A percentile compares a stretch with the other conserved stretches of the same genome.
Evolutionary conservation across 2,113 vertebrate genomes (phyloP).

Genomic region (Himantopus leucocephalus): DNA sequence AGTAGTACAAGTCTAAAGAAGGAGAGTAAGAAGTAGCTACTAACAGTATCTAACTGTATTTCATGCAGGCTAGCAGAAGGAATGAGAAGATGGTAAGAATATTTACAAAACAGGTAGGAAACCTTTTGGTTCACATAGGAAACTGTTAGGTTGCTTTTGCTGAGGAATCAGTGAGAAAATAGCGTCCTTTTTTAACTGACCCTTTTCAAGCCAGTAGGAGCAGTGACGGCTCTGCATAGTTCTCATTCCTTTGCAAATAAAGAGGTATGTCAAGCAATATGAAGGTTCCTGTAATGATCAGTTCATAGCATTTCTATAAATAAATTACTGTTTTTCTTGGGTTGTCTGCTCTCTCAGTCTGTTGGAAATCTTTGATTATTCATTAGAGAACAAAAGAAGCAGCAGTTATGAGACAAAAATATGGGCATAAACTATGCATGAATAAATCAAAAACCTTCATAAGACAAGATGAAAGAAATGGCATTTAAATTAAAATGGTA

Average conservation of each 20-base stretch:
- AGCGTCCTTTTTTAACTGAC: background rate
- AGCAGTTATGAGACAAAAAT: background rate
- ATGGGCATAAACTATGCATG: background rate
- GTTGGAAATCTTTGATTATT: background rate
- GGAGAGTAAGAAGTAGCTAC: background rate
- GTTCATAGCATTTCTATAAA: background rate
- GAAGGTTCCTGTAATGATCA: background rate
- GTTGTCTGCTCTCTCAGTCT: background rate
- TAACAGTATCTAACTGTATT: background rate
- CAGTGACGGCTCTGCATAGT: background rate
- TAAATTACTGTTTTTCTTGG: background rate
- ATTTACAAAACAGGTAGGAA: background rate
- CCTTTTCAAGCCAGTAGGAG: background rate
- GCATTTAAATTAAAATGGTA: background rate
- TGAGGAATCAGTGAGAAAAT: background rate
- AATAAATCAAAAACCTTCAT: background rate
- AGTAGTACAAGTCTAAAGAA: background rate
- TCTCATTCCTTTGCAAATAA: background rate
- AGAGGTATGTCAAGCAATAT: background rate
- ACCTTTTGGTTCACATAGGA: background rate
- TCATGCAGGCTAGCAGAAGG: background rate
- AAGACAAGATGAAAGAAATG: background rate
- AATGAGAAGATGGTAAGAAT: background rate
- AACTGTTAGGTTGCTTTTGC: background rate
- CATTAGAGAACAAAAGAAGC: background rate